phyloP scores from a whole-genome alignment of 2,797 vertebrate genomes.

The Platalea minor region DNA sequence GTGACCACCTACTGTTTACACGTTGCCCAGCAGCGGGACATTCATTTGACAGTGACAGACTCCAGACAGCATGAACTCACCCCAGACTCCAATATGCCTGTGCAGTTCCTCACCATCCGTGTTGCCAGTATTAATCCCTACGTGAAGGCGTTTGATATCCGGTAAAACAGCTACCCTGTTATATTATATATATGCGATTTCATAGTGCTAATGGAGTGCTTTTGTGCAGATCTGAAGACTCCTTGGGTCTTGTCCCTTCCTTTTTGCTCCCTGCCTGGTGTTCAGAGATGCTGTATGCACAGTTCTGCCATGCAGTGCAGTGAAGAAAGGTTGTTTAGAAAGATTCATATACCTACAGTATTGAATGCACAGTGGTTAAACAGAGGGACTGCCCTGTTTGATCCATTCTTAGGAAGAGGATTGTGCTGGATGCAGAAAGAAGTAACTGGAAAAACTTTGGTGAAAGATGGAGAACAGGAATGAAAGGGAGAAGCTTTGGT shows the following conservation, averaged over 20 bases:
- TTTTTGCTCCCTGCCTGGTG: not conserved
- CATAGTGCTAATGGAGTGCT: not conserved
- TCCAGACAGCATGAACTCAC: constrained; percentile 88
- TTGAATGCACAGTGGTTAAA: not conserved
- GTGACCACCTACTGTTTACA: constrained; percentile 87
- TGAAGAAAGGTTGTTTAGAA: not conserved
- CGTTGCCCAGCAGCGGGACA: constrained; percentile 86
- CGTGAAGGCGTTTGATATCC: constrained; percentile 83
- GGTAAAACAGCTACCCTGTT: constrained; percentile 71
- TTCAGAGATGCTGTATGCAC: not conserved
- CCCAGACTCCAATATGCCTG: constrained; percentile 83
- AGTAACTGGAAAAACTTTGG: not conserved
- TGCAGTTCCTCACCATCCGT: constrained; percentile 88
- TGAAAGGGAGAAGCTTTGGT: not conserved
- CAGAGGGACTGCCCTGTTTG: not conserved
- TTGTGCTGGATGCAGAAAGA: not conserved
- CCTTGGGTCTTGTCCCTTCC: not conserved
- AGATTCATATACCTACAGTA: not conserved
- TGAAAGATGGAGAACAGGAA: not conserved
- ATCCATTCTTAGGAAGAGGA: not conserved
- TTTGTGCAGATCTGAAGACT: not conserved
- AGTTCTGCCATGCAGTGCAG: not conserved
- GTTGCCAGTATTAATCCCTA: constrained; percentile 84
- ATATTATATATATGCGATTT: fast-evolving
- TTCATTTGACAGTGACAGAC: constrained; percentile 85